These are phyloP conservation scores for Lutjanus argentimaculatus DNA, from an alignment of 2,797 vertebrate genomes.

Conservation along the genomic window DNA sequence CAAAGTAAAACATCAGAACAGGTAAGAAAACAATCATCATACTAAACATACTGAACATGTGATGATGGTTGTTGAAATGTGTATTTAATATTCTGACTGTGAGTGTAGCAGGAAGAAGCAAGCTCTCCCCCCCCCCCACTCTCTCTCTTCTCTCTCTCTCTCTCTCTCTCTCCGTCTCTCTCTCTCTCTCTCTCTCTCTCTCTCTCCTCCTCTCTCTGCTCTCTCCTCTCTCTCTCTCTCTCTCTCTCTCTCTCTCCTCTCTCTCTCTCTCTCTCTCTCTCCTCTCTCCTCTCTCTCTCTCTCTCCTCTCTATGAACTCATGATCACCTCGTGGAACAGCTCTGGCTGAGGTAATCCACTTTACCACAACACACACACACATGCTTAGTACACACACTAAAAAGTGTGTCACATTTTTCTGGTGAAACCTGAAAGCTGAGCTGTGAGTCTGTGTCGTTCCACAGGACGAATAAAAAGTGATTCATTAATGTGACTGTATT, in stretches of 20 bases:
- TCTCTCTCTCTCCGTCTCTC: background rate
- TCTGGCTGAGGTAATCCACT: conserved; percentile 58
- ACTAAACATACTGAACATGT: background rate
- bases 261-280: too few relatives aligned
- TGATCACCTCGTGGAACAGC: conserved; percentile 56
- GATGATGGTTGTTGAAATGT: background rate
- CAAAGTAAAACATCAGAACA: background rate
- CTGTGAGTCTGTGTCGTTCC: too few relatives aligned
- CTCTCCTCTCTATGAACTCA: conserved; percentile 33
- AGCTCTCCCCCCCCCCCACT: too few relatives aligned
- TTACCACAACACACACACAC: conserved; percentile 27
- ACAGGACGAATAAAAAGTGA: too few relatives aligned
- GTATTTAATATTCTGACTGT: too few relatives aligned
- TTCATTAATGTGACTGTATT: too few relatives aligned
- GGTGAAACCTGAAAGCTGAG: background rate
- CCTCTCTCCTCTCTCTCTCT: background rate
- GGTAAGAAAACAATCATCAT: background rate
- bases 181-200: too few relatives aligned
- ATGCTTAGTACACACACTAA: background rate
- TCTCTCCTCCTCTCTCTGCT: background rate
- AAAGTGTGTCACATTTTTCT: background rate
- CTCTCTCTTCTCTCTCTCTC: background rate
- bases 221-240: background rate
- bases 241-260: background rate
- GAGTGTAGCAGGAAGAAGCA: too few relatives aligned